phyloP scores from a whole-genome alignment of 1,140 invertebrate genomes.

The Lysiphlebus fabarum region DNA sequence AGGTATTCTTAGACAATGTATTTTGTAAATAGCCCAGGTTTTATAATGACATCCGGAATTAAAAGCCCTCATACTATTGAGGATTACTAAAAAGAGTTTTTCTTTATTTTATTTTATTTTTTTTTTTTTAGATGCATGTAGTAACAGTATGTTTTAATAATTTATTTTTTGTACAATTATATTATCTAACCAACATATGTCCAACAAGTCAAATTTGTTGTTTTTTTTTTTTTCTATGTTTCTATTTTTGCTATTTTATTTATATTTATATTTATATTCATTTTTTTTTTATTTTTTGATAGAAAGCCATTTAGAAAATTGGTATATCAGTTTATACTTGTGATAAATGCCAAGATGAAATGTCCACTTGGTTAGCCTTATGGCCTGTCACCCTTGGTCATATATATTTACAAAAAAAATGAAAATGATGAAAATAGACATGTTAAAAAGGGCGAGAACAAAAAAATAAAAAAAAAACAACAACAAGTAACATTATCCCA shows the following conservation, averaged over 20 bases:
- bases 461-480: too few relatives aligned
- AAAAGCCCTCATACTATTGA: background rate
- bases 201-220: too few relatives aligned
- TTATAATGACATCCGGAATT: constrained; percentile 28
- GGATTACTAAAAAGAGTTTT: constrained; percentile 18
- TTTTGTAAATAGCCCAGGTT: constrained; percentile 27
- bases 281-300: background rate
- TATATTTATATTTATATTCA: too few relatives aligned
- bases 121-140: background rate
- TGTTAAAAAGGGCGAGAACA: too few relatives aligned
- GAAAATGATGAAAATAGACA: background rate
- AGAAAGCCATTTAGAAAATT: constrained; percentile 6
- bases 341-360: background rate
- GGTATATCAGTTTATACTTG: constrained; percentile 4
- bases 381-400: background rate
- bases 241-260: too few relatives aligned
- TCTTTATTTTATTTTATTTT: too few relatives aligned
- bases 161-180: background rate
- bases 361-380: background rate
- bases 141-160: constrained; percentile 3
- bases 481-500: too few relatives aligned
- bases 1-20: background rate
- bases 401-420: constrained; percentile 2
- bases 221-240: too few relatives aligned
- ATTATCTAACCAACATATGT: too few relatives aligned